Evolutionary conservation across 2,113 vertebrate species (phyloP), one percentile per base, ranked within the genome.

Genomic region (Dicerorhinus sumatrensis): DNA sequence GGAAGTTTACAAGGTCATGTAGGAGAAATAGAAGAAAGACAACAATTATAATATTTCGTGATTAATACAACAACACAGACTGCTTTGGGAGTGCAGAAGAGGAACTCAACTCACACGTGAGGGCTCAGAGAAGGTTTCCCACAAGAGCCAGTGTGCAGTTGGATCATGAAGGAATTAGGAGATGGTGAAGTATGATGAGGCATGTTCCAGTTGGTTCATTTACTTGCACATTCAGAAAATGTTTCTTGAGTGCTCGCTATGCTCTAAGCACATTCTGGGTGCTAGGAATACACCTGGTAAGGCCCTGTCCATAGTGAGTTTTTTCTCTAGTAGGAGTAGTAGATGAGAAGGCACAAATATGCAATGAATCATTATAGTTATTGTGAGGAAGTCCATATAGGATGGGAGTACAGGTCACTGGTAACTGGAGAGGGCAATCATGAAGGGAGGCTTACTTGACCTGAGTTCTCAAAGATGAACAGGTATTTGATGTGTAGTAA

Each of bases 111-210:
- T 51, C 33, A 79, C 65, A 29, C 14, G 0, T 84, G 70, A 42
- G 33, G 69, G 10, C 25, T 60, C 72, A 67, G 63, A 39, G 72
- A 10, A 25, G 27, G 25, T 75, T 94, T 93, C 70, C 62, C 23
- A 18, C 69, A 56, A 42, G 39, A 88, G 46, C 58, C 23, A 14
- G 36, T 82, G 17, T 81, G 25, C 87, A 70, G 31, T 18, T 58
- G 80, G 79, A 82, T 82, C 29, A 86, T 94, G 90, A 70, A 94
- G 65, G 29, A 89, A 63, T 77, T 76, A 60, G 31, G 58, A 85
- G 65, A 46, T 84, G 77, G 33, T 80, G 17, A 89, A 81, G 46
- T 75, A 14, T 70, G 33, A 85, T 54, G 62, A 94, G 83, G 83
- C 62, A 39, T 29, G 23, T 92, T 90, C 73, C 70, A 70, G 46